phyloP scores from a whole-genome alignment of 2,888 invertebrate species.

The Oscheius sp. region DNA sequence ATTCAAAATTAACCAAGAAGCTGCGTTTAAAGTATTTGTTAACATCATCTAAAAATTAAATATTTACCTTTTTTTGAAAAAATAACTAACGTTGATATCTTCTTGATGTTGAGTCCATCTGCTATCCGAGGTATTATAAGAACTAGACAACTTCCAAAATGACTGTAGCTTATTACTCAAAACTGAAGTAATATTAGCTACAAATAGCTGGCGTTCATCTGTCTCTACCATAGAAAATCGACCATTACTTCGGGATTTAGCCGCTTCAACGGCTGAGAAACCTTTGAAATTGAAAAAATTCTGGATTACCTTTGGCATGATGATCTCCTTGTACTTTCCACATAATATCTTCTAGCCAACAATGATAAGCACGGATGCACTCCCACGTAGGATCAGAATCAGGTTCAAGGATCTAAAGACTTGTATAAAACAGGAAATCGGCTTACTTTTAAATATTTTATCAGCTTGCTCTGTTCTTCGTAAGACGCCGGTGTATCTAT shows the following conservation, averaged over 20 bases:
- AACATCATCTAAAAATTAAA: constrained; percentile 68
- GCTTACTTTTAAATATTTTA: constrained; percentile 78
- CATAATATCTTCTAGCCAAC: constrained; percentile 82
- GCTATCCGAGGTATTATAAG: constrained; percentile 88
- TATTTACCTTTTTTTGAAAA: not conserved
- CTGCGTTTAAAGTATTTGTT: constrained; percentile 68
- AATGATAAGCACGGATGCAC: constrained; percentile 86
- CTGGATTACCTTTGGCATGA: constrained; percentile 25
- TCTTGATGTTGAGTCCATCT: constrained; percentile 76
- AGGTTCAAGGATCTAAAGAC: constrained; percentile 79
- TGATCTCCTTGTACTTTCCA: constrained; percentile 77
- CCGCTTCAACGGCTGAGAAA: constrained; percentile 12
- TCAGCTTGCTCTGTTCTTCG: constrained; percentile 93
- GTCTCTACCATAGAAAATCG: constrained; percentile 32
- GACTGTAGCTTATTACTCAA: constrained; percentile 80
- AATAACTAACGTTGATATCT: constrained; percentile 67
- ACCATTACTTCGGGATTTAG: not conserved
- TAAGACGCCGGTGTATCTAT: constrained; percentile 90
- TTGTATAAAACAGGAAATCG: not conserved
- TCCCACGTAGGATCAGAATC: constrained; percentile 95
- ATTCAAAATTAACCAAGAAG: constrained; percentile 72
- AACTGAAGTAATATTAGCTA: constrained; percentile 84
- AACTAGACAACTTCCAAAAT: constrained; percentile 93
- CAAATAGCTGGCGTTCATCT: constrained; percentile 80
- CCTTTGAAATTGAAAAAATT: not conserved